Percentiles rank a stretch among this genome's conserved stretches.
Evolutionary conservation across 2,113 vertebrate genomes (phyloP).

Genomic region (Mugil cephalus): DNA sequence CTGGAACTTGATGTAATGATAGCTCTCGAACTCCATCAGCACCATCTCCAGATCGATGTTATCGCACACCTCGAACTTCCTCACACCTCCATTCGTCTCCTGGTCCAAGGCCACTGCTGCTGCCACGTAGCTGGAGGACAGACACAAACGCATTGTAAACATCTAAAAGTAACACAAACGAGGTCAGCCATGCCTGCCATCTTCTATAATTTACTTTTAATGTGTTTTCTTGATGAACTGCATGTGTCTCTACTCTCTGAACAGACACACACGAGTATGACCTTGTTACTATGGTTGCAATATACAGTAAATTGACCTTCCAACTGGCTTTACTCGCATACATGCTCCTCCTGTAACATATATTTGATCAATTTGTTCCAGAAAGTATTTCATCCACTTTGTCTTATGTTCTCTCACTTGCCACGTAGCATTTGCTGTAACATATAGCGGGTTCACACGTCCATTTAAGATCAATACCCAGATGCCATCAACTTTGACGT

Average conservation of each 20-base stretch:
- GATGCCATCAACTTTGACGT: too few species aligned
- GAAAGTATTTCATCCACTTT: not conserved
- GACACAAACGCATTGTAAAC: not conserved
- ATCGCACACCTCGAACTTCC: conserved; percentile 93
- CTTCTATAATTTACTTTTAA: not conserved
- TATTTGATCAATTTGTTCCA: not conserved
- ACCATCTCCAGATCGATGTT: conserved; percentile 96
- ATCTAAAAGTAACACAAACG: conserved; percentile 1
- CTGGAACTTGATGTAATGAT: conserved; percentile 96
- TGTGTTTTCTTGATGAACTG: not conserved
- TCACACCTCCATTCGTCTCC: conserved; percentile 88
- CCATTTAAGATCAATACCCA: too few species aligned
- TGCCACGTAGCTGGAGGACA: conserved; percentile 85
- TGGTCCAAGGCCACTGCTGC: conserved; percentile 90
- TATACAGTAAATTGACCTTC: too few species aligned
- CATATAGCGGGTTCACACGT: not conserved
- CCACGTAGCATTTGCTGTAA: not conserved
- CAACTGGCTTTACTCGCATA: not conserved
- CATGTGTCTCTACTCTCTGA: not conserved
- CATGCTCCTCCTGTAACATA: not conserved
- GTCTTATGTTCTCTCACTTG: too few species aligned
- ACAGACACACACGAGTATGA: not conserved
- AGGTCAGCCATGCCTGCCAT: not conserved
- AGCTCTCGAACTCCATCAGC: conserved; percentile 96
- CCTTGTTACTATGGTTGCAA: not conserved